A percentile compares a stretch with the other conserved stretches of the same genome.
phyloP scores from a whole-genome alignment of 2,113 vertebrate species.

The Spea multiplicata region DNA sequence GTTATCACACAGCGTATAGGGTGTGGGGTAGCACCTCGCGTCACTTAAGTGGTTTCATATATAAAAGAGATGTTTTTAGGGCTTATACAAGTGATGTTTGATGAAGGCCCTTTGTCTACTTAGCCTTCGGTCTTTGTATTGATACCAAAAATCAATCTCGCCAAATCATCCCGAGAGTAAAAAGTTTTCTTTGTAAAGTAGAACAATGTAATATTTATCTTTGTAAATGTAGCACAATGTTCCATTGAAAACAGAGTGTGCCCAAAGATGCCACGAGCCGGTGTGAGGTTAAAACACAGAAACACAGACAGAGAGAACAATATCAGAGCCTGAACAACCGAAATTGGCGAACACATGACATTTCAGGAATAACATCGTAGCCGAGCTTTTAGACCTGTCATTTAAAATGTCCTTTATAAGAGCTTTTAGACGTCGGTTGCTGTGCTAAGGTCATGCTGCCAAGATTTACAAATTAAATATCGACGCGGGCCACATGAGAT shows the following conservation, averaged over 20 bases:
- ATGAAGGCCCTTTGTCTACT: too few relatives aligned
- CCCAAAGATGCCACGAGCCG: background rate
- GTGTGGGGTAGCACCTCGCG: too few relatives aligned
- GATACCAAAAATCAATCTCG: too few relatives aligned
- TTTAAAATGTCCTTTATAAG: slow-evolving; percentile 42
- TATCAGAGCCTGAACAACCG: slow-evolving; percentile 8
- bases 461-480: slow-evolving; percentile 44
- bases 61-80: too few relatives aligned
- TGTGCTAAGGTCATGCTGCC: slow-evolving; percentile 36
- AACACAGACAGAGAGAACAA: background rate
- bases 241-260: background rate
- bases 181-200: too few relatives aligned
- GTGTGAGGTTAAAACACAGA: slow-evolving; percentile 15
- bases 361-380: slow-evolving; percentile 33
- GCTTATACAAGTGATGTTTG: too few relatives aligned
- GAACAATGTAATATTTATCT: too few relatives aligned
- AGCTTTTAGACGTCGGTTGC: slow-evolving; percentile 26
- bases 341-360: slow-evolving; percentile 40
- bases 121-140: too few relatives aligned
- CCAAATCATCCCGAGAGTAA: too few relatives aligned
- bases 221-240: too few relatives aligned
- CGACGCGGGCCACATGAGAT: slow-evolving; percentile 30
- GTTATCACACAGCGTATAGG: too few relatives aligned
- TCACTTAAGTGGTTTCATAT: too few relatives aligned
- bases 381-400: slow-evolving; percentile 42